Base-by-base conservation (phyloP, 2,113 vertebrate species). In the Athene cunicularia region DNA sequence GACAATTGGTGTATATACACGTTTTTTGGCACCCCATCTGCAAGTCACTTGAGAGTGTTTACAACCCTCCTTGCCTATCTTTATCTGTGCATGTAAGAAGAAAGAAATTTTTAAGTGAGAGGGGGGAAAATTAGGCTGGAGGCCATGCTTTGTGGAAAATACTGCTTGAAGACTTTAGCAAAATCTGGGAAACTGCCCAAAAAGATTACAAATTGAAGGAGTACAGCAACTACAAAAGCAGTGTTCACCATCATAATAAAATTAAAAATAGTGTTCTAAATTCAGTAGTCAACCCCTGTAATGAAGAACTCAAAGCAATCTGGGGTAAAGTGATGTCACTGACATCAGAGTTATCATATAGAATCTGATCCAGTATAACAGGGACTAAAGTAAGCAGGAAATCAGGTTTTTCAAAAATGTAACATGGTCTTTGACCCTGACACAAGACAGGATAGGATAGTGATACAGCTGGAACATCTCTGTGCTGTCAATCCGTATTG, bases 181-280 rank as follows among this genome's bases (percentile, higher is more conserved):
- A 82, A 74, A 27, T 26, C 10, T 66, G 26, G 7, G 14, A 80
- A 87, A 62, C 12, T 47, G 24, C 41, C 50, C 15, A 62, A 70
- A 63, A 56, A 72, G 24, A 28, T 32, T 55, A 45, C 24, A 35
- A 50, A 80, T 13, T 62, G 35, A 75, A 80, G 12, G 20, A 68
- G 39, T 64, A 60, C 2, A 80, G 26, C 41, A 72, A 27, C 28
- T 52, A 45, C 22, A 33, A n/a, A 67, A 50, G 9, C 23, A 89
- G 23, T 7, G 2, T 8, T 50, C 30, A n/a, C 7, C 0, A 0
- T 41, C 22, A 39, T 39, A 39, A 50, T 9, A 20, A 86, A 82
- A 50, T 19, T 23, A 73, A 73, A 52, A 73, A 53, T 53, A 73
- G 37, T 68, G 10, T 26, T 56, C 41, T 71, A 58, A 92, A 68